Evolutionary conservation across 2,888 invertebrate species (phyloP).

Genomic region (Gonocerus acuteangulatus): DNA sequence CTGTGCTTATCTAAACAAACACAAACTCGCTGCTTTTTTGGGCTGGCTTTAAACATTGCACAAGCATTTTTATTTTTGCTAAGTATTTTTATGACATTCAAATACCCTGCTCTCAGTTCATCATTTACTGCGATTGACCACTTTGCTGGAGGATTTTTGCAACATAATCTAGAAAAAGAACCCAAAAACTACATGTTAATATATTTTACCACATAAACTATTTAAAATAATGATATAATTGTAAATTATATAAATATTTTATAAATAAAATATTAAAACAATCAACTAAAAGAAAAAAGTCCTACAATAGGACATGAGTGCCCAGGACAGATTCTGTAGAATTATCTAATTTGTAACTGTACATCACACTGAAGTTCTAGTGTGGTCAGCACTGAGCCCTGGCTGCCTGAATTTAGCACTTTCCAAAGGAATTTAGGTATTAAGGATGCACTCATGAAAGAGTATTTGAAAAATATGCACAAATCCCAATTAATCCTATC

Average conservation of each 20-base stretch:
- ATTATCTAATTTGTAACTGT: too few relatives aligned
- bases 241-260: too few relatives aligned
- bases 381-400: too few relatives aligned
- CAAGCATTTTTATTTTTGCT: slow-evolving; percentile 72
- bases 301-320: too few relatives aligned
- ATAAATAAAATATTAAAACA: not conserved
- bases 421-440: too few relatives aligned
- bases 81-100: slow-evolving; percentile 63
- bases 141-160: slow-evolving; percentile 38
- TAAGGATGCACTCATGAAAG: too few relatives aligned
- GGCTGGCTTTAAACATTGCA: slow-evolving; percentile 65
- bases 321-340: too few relatives aligned
- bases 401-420: too few relatives aligned
- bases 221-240: not conserved
- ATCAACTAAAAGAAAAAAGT: not conserved
- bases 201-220: not conserved
- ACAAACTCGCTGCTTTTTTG: slow-evolving; percentile 47
- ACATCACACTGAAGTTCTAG: too few relatives aligned
- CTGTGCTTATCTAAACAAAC: slow-evolving; percentile 41
- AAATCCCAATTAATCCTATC: too few relatives aligned
- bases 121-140: slow-evolving; percentile 41
- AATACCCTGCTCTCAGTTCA: slow-evolving; percentile 63
- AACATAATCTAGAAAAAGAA: slow-evolving; percentile 60
- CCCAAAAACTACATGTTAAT: not conserved
- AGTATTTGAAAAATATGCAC: too few relatives aligned